Base-by-base conservation (phyloP, 2,113 vertebrate genomes). In the Smithornis capensis region DNA sequence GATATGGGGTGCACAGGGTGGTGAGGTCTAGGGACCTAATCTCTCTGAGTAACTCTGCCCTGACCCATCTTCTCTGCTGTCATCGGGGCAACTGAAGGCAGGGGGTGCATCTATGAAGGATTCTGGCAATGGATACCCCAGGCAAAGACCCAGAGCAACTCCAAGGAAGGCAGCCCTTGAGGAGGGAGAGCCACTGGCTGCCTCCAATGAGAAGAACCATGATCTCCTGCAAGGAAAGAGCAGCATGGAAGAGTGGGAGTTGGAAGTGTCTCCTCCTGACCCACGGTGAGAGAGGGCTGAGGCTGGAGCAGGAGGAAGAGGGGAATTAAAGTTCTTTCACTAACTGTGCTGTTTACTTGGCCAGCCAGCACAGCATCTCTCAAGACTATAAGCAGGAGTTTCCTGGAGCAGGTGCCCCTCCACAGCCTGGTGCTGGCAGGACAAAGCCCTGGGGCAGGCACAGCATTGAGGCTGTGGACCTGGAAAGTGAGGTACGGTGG, bases 371-470 rank as follows among this genome's bases (percentile, higher is more conserved):
- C 79, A 97, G 83, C 76, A 97, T 98, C 90, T 98, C 97, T 85
- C 96, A 6, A 53, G 98, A 99, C 73, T 98, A 97, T 3, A 98
- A 98, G 33, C 93, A 5, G 38, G 97, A 98, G n/a, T 98, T 98
- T 76, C 95, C 96, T n/a, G 97, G 97, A 74, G 81, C 97, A 6
- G 96, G 94, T 55, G 92, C 45, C 59, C 6, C 28, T 64, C 19
- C 2, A 2, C 63, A 77, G 52, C 90, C 31, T 90, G 79, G 24
- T 42, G 76, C 91, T 64, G 59, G 27, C 95, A 19, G 67, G 57
- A 31, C n/a, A 92, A 95, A 78, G 38, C 45, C 77, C 38, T 47
- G 3, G 18, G 28, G 18, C 52, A 94, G 79, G n/a, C 27, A 5
- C 47, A 98, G 93, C 93, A 92, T 83, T 14, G 95, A 97, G 28